A percentile compares a stretch with the other conserved stretches of the same genome.
phyloP scores from a whole-genome alignment of 2,888 invertebrate species.

The Perithous albicinctus region DNA sequence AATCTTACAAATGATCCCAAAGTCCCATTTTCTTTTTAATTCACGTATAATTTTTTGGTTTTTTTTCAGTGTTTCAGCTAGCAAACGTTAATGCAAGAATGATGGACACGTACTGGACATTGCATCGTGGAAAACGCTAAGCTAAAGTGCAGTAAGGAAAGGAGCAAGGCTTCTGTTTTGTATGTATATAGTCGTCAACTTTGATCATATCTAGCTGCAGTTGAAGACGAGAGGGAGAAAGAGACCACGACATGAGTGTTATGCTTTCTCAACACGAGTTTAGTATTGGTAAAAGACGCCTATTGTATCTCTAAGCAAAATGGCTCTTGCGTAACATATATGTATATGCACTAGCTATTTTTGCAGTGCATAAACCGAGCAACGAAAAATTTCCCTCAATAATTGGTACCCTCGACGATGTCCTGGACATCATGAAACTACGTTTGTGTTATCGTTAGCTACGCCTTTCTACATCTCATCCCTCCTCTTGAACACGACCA shows the following conservation, averaged over 20 bases:
- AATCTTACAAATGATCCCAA: not conserved
- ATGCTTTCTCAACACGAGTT: slow-evolving; percentile 82
- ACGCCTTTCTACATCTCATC: slow-evolving; percentile 21
- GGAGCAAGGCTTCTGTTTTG: slow-evolving; percentile 17
- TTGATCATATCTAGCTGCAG: slow-evolving; percentile 53
- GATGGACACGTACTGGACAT: slow-evolving; percentile 59
- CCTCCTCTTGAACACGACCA: not conserved
- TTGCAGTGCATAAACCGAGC: slow-evolving; percentile 36
- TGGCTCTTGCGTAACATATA: slow-evolving; percentile 75
- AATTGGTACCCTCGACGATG: slow-evolving; percentile 57
- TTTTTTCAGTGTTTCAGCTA: not conserved
- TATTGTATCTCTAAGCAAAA: slow-evolving; percentile 38
- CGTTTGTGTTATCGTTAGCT: not conserved
- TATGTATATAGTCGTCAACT: slow-evolving; percentile 16
- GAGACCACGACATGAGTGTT: slow-evolving; percentile 69
- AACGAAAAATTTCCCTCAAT: slow-evolving; percentile 61
- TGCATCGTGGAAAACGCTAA: not conserved
- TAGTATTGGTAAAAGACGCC: slow-evolving; percentile 39
- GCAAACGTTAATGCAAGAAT: slow-evolving; percentile 47
- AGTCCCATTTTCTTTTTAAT: slow-evolving; percentile 1
- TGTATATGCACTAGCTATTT: slow-evolving; percentile 36
- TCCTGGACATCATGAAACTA: slow-evolving; percentile 30
- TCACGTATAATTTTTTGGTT: not conserved
- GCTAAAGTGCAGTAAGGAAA: slow-evolving; percentile 23
- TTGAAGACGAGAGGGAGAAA: slow-evolving; percentile 40